Evolutionary conservation across 1,140 invertebrate genomes (phyloP), one percentile per base, ranked within the genome.

Genomic region (Pollicipes pollicipes): DNA sequence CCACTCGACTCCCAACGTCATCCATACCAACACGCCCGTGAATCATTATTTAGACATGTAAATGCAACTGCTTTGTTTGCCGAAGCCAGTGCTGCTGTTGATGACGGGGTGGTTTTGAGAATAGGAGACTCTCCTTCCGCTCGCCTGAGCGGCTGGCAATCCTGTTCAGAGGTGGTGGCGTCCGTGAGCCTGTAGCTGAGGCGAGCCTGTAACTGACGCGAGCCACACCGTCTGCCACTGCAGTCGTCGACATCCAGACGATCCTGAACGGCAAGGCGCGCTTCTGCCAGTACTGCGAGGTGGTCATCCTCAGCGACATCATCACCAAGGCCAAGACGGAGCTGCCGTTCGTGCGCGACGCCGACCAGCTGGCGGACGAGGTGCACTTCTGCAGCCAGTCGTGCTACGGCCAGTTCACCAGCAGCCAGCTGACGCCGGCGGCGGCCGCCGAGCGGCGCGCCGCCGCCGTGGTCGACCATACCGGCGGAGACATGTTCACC

Each of bases 231-330:
- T 81, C 58, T 72, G 84, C 86, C 86, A 32, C 86, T 69, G 32
- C 87, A 64, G 63, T 72, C 28, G 87, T 91, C 71, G 90, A 94
- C 78, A 91, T 95, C 74, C 91, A 95, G 79, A 90, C 88, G 75
- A 89, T 95, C 76, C 80, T 95, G 26, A 92, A 93, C 78, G 78
- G 80, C 28, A 90, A 91, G 66, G 89, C 89, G 0, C 92, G 91
- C 77, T 95, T 95, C 79, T 97, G 94, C 80, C 84, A 88, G 35
- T 90, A 93, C 77, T 97, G 93, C 81, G 91, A 95, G 78, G 88
- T 93, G 68, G 88, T 93, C 24, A 90, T 95, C 74, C 80, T 92
- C 69, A 90, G 88, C 79, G 88, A 87, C 73, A 83, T 79, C 10
- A 88, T 93, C 30, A 81, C 86, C 72, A 93, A 91, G 75, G 91